Conservation (phyloP, 2,888 invertebrate genomes). For the Agrotis exclamationis region DNA sequence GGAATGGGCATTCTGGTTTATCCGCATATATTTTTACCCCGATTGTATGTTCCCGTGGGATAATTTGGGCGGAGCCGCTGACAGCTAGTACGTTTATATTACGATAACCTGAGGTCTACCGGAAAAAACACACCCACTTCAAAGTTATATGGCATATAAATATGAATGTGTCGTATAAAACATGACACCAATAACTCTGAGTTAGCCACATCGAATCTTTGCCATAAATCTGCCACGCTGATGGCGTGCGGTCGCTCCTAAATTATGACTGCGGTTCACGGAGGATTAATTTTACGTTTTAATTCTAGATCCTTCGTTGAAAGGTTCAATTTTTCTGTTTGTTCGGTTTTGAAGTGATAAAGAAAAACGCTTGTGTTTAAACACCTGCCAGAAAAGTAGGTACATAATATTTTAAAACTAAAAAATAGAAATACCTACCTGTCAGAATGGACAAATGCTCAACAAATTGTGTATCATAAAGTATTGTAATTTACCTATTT, state of each 20-base stretch:
- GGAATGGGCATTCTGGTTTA: no score
- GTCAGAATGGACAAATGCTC: no score
- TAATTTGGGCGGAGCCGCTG: no score
- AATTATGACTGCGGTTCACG: slow-evolving; percentile 54
- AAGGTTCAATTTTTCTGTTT: neutral
- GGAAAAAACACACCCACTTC: slow-evolving; percentile 28
- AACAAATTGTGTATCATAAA: no score
- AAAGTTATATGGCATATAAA: slow-evolving; percentile 53
- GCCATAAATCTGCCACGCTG: slow-evolving; percentile 61
- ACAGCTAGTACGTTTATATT: no score
- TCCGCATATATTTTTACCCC: no score
- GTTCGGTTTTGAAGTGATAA: neutral
- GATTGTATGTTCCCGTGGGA: no score
- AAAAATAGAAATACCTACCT: no score
- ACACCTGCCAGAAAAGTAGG: no score
- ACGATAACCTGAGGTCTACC: neutral
- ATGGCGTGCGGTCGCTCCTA: slow-evolving; percentile 47
- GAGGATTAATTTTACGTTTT: slow-evolving; percentile 56
- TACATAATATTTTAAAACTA: no score
- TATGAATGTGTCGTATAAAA: slow-evolving; percentile 55
- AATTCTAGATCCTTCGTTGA: slow-evolving; percentile 40
- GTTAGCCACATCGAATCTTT: slow-evolving; percentile 60
- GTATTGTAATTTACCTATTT: no score
- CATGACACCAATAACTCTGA: slow-evolving; percentile 56
- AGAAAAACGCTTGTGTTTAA: neutral